phyloP scores from a whole-genome alignment of 2,113 vertebrate genomes.

The Caretta caretta region DNA sequence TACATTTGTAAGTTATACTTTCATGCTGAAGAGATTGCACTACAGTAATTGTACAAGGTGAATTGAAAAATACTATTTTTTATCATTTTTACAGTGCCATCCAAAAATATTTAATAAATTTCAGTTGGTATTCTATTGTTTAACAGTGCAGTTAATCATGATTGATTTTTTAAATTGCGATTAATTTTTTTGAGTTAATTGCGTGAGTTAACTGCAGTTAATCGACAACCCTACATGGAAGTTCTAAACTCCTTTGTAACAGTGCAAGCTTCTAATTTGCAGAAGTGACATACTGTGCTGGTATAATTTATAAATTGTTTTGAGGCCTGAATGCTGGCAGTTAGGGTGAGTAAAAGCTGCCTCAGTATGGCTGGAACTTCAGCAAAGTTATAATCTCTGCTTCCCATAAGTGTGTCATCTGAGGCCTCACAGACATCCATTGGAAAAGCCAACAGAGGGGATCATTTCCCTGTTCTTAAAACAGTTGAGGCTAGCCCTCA shows the following conservation, averaged over 20 bases:
- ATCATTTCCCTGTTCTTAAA: neutral
- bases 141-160: too few species aligned
- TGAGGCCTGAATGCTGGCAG: neutral
- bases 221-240: neutral
- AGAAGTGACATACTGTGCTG: accelerated
- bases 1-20: too few species aligned
- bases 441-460: neutral
- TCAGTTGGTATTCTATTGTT: too few species aligned
- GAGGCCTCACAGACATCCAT: neutral
- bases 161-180: too few species aligned
- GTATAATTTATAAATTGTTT: neutral
- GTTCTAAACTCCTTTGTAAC: neutral
- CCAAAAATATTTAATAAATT: too few species aligned
- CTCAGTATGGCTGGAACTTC: neutral
- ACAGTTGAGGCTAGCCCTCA: neutral
- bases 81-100: too few species aligned
- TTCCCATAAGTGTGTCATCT: neutral
- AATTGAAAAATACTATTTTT: too few species aligned
- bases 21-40: too few species aligned
- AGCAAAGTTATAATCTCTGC: neutral
- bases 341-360: neutral
- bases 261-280: neutral
- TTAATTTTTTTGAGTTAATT: too few species aligned
- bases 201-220: too few species aligned
- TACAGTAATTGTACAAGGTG: too few species aligned